A percentile compares a stretch with the other conserved stretches of the same genome.
Evolutionary conservation across 2,797 vertebrate species (phyloP).

Genomic region (Phalanger gymnotis): DNA sequence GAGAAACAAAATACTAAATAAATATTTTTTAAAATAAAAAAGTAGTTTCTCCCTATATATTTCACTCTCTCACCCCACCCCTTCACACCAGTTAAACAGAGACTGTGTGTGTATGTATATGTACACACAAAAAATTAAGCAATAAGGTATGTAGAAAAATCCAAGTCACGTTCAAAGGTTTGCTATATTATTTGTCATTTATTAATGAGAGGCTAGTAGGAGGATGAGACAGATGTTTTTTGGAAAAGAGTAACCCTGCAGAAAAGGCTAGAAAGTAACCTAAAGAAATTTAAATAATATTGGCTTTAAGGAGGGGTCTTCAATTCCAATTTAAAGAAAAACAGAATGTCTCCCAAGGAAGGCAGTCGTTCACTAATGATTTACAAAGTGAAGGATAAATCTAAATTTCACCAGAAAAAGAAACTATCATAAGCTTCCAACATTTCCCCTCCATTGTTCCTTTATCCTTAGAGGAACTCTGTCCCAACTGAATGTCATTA

Average conservation of each 20-base stretch:
- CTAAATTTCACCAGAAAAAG: slow-evolving; percentile 17
- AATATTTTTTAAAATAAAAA: neutral
- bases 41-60: neutral
- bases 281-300: neutral
- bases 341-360: neutral
- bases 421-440: slow-evolving; percentile 17
- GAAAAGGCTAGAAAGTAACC: slow-evolving; percentile 18
- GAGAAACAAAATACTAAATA: neutral
- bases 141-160: neutral
- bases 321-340: slow-evolving; percentile 44
- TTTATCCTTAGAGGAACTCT: slow-evolving; percentile 8
- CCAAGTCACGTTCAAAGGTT: neutral
- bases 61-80: neutral
- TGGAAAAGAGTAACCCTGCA: neutral
- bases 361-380: neutral
- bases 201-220: neutral
- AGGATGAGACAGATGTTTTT: neutral
- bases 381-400: slow-evolving; percentile 8
- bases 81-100: neutral
- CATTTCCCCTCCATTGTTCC: neutral
- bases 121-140: neutral
- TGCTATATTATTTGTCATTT: neutral
- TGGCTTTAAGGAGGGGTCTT: neutral
- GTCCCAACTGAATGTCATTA: neutral
- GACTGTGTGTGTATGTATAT: neutral